Percentiles rank a stretch among this genome's conserved stretches.
These are phyloP conservation scores for Ceratina japonica DNA, from an alignment of 1,140 invertebrate species.

Conservation along the genomic window DNA sequence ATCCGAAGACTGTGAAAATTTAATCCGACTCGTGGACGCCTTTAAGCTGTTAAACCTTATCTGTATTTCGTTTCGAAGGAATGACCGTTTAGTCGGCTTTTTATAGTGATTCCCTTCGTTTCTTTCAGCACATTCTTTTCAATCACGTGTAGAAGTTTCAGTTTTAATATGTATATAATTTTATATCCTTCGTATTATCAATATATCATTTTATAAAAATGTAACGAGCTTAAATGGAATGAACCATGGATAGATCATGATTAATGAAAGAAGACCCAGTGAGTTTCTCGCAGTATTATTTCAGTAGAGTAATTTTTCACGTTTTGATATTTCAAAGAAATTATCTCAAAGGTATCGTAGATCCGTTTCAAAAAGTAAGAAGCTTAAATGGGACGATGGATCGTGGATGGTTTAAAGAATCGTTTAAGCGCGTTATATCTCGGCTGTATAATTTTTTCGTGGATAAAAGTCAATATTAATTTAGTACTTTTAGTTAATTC, in stretches of 20 bases:
- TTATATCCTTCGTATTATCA: too few relatives aligned
- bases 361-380: too few relatives aligned
- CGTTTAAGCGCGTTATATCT: neutral
- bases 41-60: constrained; percentile 29
- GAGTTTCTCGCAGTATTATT: too few relatives aligned
- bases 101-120: neutral
- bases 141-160: neutral
- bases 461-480: constrained; percentile 20
- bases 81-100: constrained; percentile 23
- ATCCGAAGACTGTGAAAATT: constrained; percentile 44
- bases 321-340: too few relatives aligned
- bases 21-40: constrained; percentile 26
- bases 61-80: neutral
- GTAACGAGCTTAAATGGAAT: too few relatives aligned
- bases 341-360: too few relatives aligned
- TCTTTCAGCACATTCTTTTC: neutral
- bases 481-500: constrained; percentile 20
- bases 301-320: neutral
- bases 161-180: too few relatives aligned
- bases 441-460: neutral
- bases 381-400: neutral
- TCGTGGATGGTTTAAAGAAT: neutral
- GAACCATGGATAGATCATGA: too few relatives aligned
- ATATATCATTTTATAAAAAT: neutral
- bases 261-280: too few relatives aligned